Conservation (phyloP, 2,888 invertebrate genomes). For the Cataglyphis altisquamis region DNA sequence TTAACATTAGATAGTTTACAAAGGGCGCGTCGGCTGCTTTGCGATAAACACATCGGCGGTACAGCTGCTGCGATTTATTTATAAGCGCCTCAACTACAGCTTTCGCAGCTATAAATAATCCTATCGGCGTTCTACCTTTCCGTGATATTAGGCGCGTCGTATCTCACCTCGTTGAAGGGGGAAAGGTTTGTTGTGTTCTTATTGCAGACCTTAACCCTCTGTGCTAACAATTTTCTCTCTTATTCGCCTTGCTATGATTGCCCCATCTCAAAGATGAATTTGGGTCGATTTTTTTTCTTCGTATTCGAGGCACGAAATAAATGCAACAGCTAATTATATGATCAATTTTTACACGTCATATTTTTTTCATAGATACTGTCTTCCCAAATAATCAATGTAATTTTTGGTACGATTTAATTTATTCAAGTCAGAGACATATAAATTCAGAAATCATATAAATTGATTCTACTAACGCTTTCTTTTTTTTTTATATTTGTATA, state of each 20-base stretch:
- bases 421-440: background rate
- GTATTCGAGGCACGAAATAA: background rate
- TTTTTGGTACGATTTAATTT: background rate
- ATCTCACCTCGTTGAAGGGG: slow-evolving; percentile 32
- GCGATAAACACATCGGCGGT: slow-evolving; percentile 61
- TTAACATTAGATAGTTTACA: slow-evolving; percentile 47
- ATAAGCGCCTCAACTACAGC: slow-evolving; percentile 56
- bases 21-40: slow-evolving; percentile 42
- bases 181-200: slow-evolving; percentile 45
- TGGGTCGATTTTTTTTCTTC: background rate
- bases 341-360: background rate
- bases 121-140: slow-evolving; percentile 59
- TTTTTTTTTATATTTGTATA: background rate
- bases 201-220: slow-evolving; percentile 48
- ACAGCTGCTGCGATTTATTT: slow-evolving; percentile 66
- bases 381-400: background rate
- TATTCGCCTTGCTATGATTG: slow-evolving; percentile 7
- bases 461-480: background rate
- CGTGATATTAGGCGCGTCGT: slow-evolving; percentile 53
- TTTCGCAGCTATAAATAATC: slow-evolving; percentile 63
- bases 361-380: background rate
- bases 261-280: background rate
- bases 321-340: background rate
- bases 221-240: slow-evolving; percentile 46
- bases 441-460: background rate